Conservation (phyloP, 2,113 vertebrate species). For the Cynoglossus semilaevis region DNA sequence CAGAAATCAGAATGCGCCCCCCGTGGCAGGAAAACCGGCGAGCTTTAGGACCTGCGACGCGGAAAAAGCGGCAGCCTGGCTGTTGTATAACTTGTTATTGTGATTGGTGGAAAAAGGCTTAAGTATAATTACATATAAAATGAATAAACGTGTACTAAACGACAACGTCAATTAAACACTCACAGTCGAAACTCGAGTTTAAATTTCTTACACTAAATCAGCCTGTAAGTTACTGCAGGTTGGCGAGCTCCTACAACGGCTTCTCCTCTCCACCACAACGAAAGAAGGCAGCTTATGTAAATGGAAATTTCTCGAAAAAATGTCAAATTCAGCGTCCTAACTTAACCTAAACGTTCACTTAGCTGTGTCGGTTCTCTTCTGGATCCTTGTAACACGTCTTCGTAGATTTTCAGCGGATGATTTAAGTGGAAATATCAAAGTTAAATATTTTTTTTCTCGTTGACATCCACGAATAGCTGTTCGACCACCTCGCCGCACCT, state of each 20-base stretch:
- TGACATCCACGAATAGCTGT: conserved; percentile 12
- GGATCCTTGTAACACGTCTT: not conserved
- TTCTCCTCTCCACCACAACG: conserved; percentile 2
- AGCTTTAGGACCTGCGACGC: conserved; percentile 66
- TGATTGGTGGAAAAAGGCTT: conserved; percentile 34
- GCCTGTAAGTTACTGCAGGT: not conserved
- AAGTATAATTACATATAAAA: not conserved
- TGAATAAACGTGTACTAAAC: not conserved
- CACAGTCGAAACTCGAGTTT: too few species aligned
- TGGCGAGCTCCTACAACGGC: not conserved
- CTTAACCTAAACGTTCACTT: not conserved
- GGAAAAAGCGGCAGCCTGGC: conserved; percentile 1
- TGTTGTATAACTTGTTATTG: conserved; percentile 80
- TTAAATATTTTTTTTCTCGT: not conserved
- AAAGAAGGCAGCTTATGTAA: conserved; percentile 71
- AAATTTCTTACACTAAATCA: not conserved
- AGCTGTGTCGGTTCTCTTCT: conserved; percentile 5
- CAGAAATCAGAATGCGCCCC: conserved; percentile 24
- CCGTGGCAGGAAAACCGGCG: not conserved
- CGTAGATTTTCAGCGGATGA: not conserved
- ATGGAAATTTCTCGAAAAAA: conserved; percentile 22
- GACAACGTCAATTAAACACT: not conserved
- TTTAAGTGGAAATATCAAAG: not conserved
- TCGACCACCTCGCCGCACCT: conserved; percentile 34
- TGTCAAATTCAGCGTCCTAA: conserved; percentile 1